These are phyloP conservation scores for Coluber constrictor DNA, from an alignment of 2,797 vertebrate species.

Conservation along the genomic window DNA sequence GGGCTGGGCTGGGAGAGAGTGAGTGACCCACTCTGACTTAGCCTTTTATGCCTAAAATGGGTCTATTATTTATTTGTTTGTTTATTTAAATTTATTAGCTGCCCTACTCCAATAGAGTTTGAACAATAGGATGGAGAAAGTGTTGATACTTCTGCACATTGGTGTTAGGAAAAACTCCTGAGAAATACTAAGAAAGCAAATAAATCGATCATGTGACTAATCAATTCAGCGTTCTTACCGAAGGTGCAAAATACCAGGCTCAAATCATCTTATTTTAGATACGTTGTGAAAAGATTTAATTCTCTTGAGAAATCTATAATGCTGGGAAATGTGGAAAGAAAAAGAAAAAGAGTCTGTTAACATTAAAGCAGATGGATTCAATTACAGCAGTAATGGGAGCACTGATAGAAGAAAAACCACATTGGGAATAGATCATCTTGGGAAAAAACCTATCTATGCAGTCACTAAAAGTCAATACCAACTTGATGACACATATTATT, in stretches of 20 bases:
- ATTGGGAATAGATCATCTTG: background rate
- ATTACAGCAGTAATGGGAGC: background rate
- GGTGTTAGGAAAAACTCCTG: background rate
- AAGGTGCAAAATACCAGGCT: background rate
- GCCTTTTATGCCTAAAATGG: background rate
- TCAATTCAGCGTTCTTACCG: background rate
- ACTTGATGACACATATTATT: background rate
- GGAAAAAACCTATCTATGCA: background rate
- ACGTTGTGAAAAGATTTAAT: background rate
- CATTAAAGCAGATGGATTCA: background rate
- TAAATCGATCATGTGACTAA: background rate
- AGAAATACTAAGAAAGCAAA: background rate
- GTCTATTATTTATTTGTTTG: background rate
- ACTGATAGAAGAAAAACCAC: background rate
- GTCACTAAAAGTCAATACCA: background rate
- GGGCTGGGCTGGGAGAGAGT: no score
- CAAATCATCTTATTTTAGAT: background rate
- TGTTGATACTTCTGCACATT: background rate
- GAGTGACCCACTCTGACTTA: background rate
- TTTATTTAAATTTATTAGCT: background rate
- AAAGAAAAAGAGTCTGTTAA: background rate
- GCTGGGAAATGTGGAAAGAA: background rate
- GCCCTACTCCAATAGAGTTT: background rate
- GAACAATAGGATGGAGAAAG: background rate
- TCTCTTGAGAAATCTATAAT: background rate